A percentile compares a stretch with the other conserved stretches of the same genome.
Conservation (phyloP, 1,140 invertebrate genomes). For the Drosophila nebulosa region DNA sequence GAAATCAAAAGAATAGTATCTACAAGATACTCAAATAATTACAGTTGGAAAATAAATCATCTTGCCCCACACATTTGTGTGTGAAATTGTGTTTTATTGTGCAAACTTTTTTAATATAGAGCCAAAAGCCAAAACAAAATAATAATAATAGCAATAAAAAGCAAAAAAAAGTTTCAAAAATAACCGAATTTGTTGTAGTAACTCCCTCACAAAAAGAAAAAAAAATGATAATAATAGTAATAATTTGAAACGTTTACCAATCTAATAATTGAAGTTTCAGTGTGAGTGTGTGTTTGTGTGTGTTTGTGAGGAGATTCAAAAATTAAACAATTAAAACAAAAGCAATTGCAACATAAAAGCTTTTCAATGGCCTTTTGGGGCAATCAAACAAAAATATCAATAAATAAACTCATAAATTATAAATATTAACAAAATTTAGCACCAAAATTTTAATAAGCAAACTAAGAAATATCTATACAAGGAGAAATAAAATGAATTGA, state of each 20-base stretch:
- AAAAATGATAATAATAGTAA: neutral
- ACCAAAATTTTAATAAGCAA: neutral
- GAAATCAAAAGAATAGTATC: conserved; percentile 7
- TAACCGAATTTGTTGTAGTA: conserved; percentile 6
- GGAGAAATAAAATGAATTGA: neutral
- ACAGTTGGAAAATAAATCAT: neutral
- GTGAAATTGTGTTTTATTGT: conserved; percentile 19
- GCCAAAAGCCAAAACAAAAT: conserved; percentile 28
- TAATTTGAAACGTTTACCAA: conserved; percentile 27
- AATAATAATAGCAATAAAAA: conserved; percentile 13
- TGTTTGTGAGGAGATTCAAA: neutral
- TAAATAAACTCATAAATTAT: neutral
- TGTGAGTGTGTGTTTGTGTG: neutral
- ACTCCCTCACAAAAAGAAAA: conserved; percentile 18
- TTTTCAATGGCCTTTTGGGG: neutral
- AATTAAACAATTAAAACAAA: conserved; percentile 3
- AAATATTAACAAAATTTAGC: neutral
- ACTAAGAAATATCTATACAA: neutral
- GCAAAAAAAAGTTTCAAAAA: conserved; percentile 11
- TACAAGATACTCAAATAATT: conserved; percentile 13
- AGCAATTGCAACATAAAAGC: neutral
- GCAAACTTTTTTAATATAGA: conserved; percentile 36
- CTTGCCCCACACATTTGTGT: neutral
- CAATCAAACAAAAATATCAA: neutral
- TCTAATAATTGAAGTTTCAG: conserved; percentile 2